Evolutionary conservation across 2,888 invertebrate species (phyloP).

Genomic region (Cheilosia vulpina): DNA sequence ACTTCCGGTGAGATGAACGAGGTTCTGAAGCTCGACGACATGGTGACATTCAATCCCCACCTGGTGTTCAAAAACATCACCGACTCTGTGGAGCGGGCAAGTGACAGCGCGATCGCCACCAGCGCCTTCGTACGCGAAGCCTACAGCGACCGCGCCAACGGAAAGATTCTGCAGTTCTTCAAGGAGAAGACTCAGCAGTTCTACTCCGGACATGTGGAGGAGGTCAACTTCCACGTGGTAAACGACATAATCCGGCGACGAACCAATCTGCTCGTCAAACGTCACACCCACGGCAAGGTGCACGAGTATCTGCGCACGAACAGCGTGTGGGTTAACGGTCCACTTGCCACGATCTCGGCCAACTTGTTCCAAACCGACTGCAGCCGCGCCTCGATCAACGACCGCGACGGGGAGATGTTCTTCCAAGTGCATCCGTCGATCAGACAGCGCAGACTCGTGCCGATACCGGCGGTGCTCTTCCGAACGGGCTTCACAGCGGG

Average conservation of each 20-base stretch:
- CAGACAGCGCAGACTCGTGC: constrained; percentile 91
- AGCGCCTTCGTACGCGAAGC: constrained; percentile 93
- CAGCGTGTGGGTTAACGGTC: constrained; percentile 89
- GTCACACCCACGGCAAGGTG: constrained; percentile 91
- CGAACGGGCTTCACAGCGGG: constrained; percentile 91
- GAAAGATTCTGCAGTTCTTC: constrained; percentile 92
- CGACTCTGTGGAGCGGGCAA: constrained; percentile 89
- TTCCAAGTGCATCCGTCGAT: constrained; percentile 92
- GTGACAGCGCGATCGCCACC: constrained; percentile 89
- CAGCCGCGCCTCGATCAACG: constrained; percentile 88
- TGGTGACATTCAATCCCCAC: constrained; percentile 95
- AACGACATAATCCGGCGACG: constrained; percentile 92
- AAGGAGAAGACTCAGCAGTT: constrained; percentile 94
- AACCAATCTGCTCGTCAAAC: constrained; percentile 91
- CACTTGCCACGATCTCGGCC: constrained; percentile 91
- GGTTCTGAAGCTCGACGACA: constrained; percentile 92
- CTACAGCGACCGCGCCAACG: constrained; percentile 92
- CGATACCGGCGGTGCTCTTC: constrained; percentile 93
- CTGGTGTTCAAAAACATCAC: constrained; percentile 93
- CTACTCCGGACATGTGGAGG: constrained; percentile 94
- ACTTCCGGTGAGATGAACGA: constrained; percentile 97
- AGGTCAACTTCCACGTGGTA: constrained; percentile 92
- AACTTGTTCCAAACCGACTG: constrained; percentile 94
- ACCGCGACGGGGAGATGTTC: constrained; percentile 93
- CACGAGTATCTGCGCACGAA: constrained; percentile 90